These are phyloP conservation scores for Gastracanthus pulcherrimus DNA, from an alignment of 2,888 invertebrate species.

Conservation along the genomic window DNA sequence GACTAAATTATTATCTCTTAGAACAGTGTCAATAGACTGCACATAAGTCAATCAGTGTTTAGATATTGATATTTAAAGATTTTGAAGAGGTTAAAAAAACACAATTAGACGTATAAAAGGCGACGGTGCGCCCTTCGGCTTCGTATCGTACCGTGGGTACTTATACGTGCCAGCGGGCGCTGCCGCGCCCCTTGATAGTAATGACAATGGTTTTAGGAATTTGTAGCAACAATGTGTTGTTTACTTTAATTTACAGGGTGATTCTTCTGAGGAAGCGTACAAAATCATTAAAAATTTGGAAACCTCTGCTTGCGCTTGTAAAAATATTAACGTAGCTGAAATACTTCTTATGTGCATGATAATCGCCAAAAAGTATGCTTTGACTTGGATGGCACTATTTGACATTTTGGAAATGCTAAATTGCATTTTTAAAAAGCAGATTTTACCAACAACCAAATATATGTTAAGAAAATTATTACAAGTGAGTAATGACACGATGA, in stretches of 20 bases:
- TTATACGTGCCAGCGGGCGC: too few species aligned
- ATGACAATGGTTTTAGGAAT: not conserved
- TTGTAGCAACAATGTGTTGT: not conserved
- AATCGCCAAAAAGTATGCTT: not conserved
- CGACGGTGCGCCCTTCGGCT: too few species aligned
- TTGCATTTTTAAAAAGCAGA: not conserved
- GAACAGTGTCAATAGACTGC: too few species aligned
- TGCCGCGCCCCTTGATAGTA: too few species aligned
- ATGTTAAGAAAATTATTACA: not conserved
- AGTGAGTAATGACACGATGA: not conserved
- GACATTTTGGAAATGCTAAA: not conserved
- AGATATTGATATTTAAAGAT: too few species aligned
- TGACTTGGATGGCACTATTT: not conserved
- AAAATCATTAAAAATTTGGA: not conserved
- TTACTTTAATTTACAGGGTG: not conserved
- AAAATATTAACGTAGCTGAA: not conserved
- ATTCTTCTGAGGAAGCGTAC: not conserved
- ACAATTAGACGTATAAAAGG: too few species aligned
- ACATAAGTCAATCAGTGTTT: too few species aligned
- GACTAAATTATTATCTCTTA: too few species aligned
- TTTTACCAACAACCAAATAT: not conserved
- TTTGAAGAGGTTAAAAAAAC: too few species aligned
- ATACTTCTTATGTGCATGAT: not conserved
- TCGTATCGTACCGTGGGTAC: too few species aligned
- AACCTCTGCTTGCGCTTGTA: not conserved